These are phyloP conservation scores for Eleutherodactylus coqui DNA, from an alignment of 2,797 vertebrate species.

Conservation along the genomic window DNA sequence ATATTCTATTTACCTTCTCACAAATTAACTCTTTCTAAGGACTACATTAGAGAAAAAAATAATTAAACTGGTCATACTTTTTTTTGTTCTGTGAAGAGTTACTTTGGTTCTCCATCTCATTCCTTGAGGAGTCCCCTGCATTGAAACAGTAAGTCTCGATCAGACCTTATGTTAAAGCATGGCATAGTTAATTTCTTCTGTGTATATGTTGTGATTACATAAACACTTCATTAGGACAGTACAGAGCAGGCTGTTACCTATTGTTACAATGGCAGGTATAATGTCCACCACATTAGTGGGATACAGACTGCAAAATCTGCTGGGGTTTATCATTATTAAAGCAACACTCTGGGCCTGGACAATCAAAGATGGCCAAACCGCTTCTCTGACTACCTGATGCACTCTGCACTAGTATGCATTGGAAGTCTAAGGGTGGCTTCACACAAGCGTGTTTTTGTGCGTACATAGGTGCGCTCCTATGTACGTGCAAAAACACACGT, in stretches of 20 bases:
- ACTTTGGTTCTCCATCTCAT: slow-evolving; percentile 17
- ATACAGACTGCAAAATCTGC: background rate
- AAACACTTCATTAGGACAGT: background rate
- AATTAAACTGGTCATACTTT: slow-evolving; percentile 5
- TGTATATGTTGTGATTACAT: background rate
- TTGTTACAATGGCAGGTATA: background rate
- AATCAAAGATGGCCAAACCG: no score
- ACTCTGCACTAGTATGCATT: no score
- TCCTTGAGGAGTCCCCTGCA: slow-evolving; percentile 20
- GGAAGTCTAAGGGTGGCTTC: no score
- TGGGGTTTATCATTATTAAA: background rate
- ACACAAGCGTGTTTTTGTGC: no score
- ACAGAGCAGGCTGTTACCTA: background rate
- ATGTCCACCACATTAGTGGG: background rate
- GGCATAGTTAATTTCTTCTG: background rate
- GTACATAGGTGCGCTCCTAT: no score
- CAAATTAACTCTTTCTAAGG: background rate
- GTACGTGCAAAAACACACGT: no score
- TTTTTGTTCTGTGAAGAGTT: slow-evolving; percentile 22
- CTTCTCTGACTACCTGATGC: no score
- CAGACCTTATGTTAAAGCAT: background rate
- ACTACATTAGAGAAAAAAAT: background rate
- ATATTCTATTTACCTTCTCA: no score
- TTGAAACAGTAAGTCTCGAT: background rate
- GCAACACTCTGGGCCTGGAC: no score